Percentiles rank a stretch among this genome's conserved stretches.
Conservation (phyloP, 2,797 vertebrate genomes). For the Melanotaenia boesemani region DNA sequence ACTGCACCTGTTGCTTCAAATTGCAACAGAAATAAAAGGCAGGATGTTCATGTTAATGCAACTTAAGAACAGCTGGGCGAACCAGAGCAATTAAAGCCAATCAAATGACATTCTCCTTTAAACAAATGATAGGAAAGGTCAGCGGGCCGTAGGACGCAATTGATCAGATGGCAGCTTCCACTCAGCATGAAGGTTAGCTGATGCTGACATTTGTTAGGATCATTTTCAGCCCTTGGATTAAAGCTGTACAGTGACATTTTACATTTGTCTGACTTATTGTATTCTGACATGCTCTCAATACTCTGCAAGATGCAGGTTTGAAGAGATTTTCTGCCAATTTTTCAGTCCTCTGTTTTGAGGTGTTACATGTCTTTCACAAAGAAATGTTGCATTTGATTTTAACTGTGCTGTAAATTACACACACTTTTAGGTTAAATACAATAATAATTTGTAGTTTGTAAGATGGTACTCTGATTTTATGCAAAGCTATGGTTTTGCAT, state of each 20-base stretch:
- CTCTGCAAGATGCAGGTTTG: constrained; percentile 3
- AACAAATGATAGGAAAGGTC: constrained; percentile 72
- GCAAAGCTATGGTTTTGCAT: no score
- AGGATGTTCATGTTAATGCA: constrained; percentile 15
- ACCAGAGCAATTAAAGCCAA: constrained; percentile 64
- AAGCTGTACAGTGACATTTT: constrained; percentile 67
- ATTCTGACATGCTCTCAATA: constrained; percentile 23
- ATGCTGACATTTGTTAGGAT: constrained; percentile 77
- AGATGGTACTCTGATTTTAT: no score
- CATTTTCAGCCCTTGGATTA: constrained; percentile 59
- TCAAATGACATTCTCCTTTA: constrained; percentile 65
- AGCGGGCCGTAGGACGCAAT: constrained; percentile 52
- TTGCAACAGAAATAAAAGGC: neutral
- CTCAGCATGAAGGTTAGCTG: constrained; percentile 70
- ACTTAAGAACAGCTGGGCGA: constrained; percentile 20
- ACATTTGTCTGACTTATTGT: constrained; percentile 52
- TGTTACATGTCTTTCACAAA: no score
- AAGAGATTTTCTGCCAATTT: neutral
- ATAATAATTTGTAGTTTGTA: no score
- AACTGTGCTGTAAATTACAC: no score
- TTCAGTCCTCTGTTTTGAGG: no score
- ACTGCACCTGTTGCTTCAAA: constrained; percentile 32
- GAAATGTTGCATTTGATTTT: no score
- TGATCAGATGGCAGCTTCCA: constrained; percentile 70
- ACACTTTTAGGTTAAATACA: no score